Conservation (phyloP, 2,797 vertebrate species). For the Alouatta caraya region DNA sequence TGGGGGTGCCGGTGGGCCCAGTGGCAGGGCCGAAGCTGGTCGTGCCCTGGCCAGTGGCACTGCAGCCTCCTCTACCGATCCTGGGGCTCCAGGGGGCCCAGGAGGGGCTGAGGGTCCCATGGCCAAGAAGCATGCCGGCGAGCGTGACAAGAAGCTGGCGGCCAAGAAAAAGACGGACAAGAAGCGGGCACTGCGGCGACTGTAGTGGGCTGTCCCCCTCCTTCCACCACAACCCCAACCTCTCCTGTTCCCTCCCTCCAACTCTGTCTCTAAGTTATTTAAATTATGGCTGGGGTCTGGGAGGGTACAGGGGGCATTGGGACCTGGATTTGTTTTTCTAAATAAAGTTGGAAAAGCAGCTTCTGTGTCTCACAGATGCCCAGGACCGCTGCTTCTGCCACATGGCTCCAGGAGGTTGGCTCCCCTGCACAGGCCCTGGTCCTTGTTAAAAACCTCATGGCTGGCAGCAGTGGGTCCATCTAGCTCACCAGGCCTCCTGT, state of each 20-base stretch:
- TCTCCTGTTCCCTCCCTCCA: background rate
- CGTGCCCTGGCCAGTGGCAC: background rate
- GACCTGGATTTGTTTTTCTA: constrained; percentile 76
- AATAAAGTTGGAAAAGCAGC: constrained; percentile 79
- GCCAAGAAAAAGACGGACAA: constrained; percentile 96
- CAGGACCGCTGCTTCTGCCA: background rate
- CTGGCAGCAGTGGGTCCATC: rapidly evolving
- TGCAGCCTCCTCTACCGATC: constrained; percentile 55
- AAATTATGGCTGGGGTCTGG: constrained; percentile 74
- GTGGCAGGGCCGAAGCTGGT: constrained; percentile 38
- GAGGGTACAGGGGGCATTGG: constrained; percentile 3
- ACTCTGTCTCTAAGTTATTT: constrained; percentile 77
- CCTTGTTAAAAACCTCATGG: background rate
- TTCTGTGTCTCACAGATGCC: background rate
- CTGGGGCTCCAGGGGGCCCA: background rate
- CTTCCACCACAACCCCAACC: background rate
- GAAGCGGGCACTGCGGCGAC: constrained; percentile 94
- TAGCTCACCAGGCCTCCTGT: rapidly evolving
- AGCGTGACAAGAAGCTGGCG: constrained; percentile 87
- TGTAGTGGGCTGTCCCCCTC: constrained; percentile 84
- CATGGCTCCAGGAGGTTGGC: background rate
- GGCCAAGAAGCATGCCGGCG: constrained; percentile 85
- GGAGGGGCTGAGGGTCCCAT: constrained; percentile 85
- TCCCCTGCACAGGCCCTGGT: background rate
- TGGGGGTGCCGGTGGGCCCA: constrained; percentile 72